A percentile compares a stretch with the other conserved stretches of the same genome.
These are phyloP conservation scores for Girardinichthys multiradiatus DNA, from an alignment of 2,113 vertebrate genomes.

Conservation along the genomic window DNA sequence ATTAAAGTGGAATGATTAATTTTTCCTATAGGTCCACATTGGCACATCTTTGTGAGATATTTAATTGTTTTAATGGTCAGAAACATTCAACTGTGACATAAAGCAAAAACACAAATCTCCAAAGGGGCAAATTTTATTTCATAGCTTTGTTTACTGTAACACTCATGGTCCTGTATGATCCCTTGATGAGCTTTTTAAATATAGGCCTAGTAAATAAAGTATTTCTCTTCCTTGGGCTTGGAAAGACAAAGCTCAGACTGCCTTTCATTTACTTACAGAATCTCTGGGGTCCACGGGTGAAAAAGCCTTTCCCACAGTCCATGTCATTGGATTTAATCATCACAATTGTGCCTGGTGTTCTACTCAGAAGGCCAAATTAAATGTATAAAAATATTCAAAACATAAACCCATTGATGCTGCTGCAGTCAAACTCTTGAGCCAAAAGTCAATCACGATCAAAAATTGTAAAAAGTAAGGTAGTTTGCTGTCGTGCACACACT, in stretches of 20 bases:
- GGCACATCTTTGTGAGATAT: background rate
- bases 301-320: background rate
- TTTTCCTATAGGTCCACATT: no score
- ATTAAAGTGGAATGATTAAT: no score
- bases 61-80: background rate
- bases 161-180: background rate
- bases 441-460: slow-evolving; percentile 14
- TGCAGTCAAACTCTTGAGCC: slow-evolving; percentile 13
- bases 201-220: background rate
- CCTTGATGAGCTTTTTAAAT: background rate
- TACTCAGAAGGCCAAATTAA: background rate
- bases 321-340: background rate
- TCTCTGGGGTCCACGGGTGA: background rate
- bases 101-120: no score
- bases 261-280: background rate
- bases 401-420: background rate
- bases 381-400: background rate
- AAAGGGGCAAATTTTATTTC: background rate
- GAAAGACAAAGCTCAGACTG: background rate
- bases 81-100: background rate
- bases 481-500: slow-evolving; percentile 14
- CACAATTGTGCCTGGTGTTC: no score
- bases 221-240: background rate
- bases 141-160: background rate
- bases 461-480: no score